These are phyloP conservation scores for Eledona agricola DNA, from an alignment of 2,888 invertebrate species.

Conservation along the genomic window DNA sequence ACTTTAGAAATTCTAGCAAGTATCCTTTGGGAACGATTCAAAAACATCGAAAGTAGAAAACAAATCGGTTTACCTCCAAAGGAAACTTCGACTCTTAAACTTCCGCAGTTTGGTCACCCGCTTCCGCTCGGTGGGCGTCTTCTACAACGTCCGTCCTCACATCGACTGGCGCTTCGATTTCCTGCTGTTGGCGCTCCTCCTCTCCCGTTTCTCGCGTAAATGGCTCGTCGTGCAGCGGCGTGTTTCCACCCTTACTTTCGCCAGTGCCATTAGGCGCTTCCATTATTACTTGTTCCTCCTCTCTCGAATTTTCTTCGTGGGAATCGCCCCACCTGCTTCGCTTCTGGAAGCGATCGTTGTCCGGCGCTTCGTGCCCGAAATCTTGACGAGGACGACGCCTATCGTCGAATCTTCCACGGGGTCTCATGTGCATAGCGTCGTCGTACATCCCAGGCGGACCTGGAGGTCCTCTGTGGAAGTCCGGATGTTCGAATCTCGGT, in stretches of 20 bases:
- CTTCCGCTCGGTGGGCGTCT: constrained; percentile 4
- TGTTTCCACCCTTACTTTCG: constrained; percentile 40
- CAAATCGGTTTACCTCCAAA: constrained; percentile 10
- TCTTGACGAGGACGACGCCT: constrained; percentile 30
- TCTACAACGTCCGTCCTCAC: constrained; percentile 14
- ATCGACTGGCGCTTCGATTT: no score
- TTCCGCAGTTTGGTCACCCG: constrained; percentile 1
- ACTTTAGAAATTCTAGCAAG: constrained; percentile 39
- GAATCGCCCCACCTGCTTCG: constrained; percentile 42
- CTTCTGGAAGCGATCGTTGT: constrained; percentile 35
- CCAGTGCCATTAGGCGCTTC: constrained; percentile 6
- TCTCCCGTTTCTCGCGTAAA: constrained; percentile 33
- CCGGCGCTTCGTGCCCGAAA: constrained; percentile 28
- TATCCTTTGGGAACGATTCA: constrained; percentile 31
- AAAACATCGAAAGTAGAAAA: constrained; percentile 17
- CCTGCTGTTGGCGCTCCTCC: no score
- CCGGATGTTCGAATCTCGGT: constrained; percentile 54
- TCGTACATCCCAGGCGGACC: constrained; percentile 48
- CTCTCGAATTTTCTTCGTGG: constrained; percentile 16
- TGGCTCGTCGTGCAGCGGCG: constrained; percentile 43
- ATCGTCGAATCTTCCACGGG: constrained; percentile 44
- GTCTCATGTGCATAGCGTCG: constrained; percentile 39
- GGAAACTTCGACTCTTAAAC: constrained; percentile 12
- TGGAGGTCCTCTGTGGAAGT: constrained; percentile 52
- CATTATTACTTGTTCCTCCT: constrained; percentile 4